Evolutionary conservation across 1,140 invertebrate species (phyloP), one percentile per base, ranked within the genome.

Genomic region (Apis laboriosa): DNA sequence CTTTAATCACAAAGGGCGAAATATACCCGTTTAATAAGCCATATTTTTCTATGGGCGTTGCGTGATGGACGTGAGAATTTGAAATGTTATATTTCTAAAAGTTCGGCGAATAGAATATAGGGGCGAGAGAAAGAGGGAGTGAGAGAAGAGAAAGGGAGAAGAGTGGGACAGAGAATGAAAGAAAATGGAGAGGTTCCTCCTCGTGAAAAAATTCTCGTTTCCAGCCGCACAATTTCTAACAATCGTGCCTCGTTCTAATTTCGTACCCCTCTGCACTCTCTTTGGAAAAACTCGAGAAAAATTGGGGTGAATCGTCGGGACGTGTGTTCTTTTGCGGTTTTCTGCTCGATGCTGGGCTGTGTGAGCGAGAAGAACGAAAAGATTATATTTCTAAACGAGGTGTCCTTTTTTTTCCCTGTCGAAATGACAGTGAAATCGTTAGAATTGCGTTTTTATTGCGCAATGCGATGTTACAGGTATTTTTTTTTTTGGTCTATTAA

Each of bases 211-310:
- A 76, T 71, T 74, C 84, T 80, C 64, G 79, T 43, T 86, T 84
- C 77, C 87, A 82, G 84, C 19, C 43, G 24, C 51, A 56, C 77
- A 66, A 86, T 34, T 84, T 67, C 58, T 63, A 86, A 89, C 70
- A 84, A 86, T 86, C 71, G 58, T 21, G 9, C 53, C 12, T 13
- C 49, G 67, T 9, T 86, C 72, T 88, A 88, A 86, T 88, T 88
- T 86, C 17, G 53, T 28, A 55, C 53, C 64, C 34, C 12, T n/a
- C 3, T 43, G 75, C 5, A 19, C 43, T 9, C 15, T 24, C 34
- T 19, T 19, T 43, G 34, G 51, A n/a, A 53, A 43, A 73, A 77
- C 34, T 68, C 21, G 43, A 83, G 56, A 34, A 77, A 87, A 84
- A 56, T 21, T 61, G 11, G 81, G 68, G 67, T 49, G 58, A 79